These are phyloP conservation scores for Junonia oenone DNA, from an alignment of 2,888 invertebrate genomes.

Conservation along the genomic window DNA sequence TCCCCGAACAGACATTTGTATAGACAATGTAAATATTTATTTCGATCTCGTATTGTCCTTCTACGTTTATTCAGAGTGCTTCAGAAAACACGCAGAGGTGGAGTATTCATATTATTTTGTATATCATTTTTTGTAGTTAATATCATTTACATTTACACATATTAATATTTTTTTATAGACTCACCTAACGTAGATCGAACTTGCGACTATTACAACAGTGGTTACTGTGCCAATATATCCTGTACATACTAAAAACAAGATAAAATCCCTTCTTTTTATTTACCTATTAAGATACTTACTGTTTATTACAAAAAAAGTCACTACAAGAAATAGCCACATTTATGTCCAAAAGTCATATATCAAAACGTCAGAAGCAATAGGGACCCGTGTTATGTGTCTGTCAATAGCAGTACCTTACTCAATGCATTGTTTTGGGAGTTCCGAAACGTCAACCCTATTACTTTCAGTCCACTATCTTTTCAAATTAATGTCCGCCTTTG, in stretches of 20 bases:
- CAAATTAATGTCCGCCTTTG: constrained; percentile 3
- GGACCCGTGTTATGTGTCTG: constrained; percentile 27
- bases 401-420: constrained; percentile 28
- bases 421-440: constrained; percentile 25
- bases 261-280: neutral
- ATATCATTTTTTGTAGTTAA: too few relatives aligned
- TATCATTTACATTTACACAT: too few relatives aligned
- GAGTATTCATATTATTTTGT: too few relatives aligned
- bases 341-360: constrained; percentile 24
- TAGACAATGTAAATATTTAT: neutral
- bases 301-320: neutral
- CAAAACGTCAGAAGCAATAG: constrained; percentile 28
- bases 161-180: too few relatives aligned
- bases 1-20: neutral
- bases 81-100: too few relatives aligned
- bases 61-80: too few relatives aligned
- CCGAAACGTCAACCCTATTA: constrained; percentile 26
- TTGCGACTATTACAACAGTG: too few relatives aligned
- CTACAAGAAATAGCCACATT: constrained; percentile 18
- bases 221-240: too few relatives aligned
- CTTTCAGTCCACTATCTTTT: constrained; percentile 22
- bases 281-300: neutral
- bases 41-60: neutral
- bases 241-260: neutral
- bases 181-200: too few relatives aligned